Evolutionary conservation across 2,797 vertebrate genomes (phyloP).

Genomic region (Ateles fusciceps): DNA sequence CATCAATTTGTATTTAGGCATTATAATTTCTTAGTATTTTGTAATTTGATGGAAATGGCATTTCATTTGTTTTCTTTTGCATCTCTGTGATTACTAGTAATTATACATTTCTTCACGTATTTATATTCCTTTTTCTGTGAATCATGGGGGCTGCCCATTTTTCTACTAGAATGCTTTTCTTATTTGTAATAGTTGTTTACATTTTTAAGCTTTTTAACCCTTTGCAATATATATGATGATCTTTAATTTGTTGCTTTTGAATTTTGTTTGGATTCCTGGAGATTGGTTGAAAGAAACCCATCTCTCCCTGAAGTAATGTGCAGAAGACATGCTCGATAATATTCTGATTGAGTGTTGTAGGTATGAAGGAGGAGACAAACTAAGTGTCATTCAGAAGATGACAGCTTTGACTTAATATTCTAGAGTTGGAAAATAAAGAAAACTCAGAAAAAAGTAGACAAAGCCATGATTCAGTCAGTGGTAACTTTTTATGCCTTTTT

Average conservation of each 20-base stretch:
- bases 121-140: neutral
- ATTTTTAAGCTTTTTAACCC: neutral
- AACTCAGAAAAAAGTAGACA: neutral
- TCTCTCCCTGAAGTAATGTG: neutral
- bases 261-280: neutral
- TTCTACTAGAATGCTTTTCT: neutral
- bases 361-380: neutral
- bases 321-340: neutral
- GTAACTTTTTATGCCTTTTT: neutral
- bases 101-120: neutral
- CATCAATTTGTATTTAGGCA: neutral
- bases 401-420: neutral
- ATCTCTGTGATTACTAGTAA: neutral
- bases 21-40: neutral
- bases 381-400: neutral
- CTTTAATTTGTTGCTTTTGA: neutral
- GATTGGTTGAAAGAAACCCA: neutral
- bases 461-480: neutral
- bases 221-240: neutral
- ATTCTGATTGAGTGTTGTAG: neutral
- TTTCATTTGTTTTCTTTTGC: neutral
- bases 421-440: conserved; percentile 37
- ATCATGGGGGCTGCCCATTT: neutral
- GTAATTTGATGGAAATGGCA: neutral
- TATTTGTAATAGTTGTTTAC: neutral